Base-by-base conservation (phyloP, 2,888 invertebrate genomes). In the Catotricha subobsoleta region DNA sequence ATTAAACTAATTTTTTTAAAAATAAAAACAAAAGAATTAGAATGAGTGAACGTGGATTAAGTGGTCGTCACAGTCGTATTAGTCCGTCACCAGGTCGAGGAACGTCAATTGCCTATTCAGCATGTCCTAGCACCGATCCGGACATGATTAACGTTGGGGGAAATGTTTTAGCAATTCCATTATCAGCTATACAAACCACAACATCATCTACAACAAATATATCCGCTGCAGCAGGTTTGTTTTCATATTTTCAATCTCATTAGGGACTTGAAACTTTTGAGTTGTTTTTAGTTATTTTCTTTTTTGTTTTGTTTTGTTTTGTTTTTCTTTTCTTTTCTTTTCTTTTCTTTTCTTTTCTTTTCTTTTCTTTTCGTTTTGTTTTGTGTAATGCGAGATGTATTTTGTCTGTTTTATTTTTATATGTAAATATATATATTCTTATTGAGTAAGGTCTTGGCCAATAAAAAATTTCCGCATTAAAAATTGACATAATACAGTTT, bases 61-160 rank as follows among this genome's bases (percentile, higher is more conserved):
- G 53, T 37, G 59, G 57, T 30, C 58, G 62, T 23, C 55, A 60
- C 49, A 54, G 61, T 34, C 60, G 62, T 41, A 58, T 62, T 43
- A 61, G 62, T 48, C 62, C 62, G 27, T 57, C 60, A 42, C 60
- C 60, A 44, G 60, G 59, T 43, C 57, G 60, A 40, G 56, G 60
- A 42, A 57, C 58, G 44, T 57, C 58, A 49, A 54, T 62, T 44
- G 62, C 63, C 23, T 62, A 62, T 46, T 54, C 60, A 44, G 57
- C 61, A 41, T 63, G 63, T 48, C 62, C 62, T 29, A 55, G 58
- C 48, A 54, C 54, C 15, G 62, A 62, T 48, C 57, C 57, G 27
- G 43, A 46, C 39, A 59, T 62, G 47, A 52, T 57, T 39, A 54
- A 57, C 28, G 25, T 16, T 2, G 36, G 23, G 16, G 53, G 59